phyloP scores from a whole-genome alignment of 2,113 vertebrate genomes.

The Brachirus orientalis region DNA sequence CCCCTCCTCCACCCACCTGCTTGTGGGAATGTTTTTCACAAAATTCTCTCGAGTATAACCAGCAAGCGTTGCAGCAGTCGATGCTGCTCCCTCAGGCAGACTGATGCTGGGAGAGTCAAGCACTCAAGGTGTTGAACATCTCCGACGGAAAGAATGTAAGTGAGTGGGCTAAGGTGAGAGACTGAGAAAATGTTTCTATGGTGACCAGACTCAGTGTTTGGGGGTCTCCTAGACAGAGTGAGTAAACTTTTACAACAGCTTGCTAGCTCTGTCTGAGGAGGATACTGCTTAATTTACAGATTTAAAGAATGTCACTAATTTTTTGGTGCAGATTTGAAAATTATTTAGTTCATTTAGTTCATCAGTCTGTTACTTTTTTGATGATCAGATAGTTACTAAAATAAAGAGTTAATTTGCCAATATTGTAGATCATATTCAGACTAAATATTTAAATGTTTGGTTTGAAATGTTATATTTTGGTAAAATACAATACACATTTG shows the following conservation, averaged over 20 bases:
- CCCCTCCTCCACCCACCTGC: slow-evolving; percentile 21
- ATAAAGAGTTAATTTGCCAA: no score
- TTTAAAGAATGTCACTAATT: no score
- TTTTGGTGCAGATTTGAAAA: no score
- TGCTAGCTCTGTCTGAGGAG: no score
- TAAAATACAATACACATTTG: no score
- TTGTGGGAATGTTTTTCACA: slow-evolving; percentile 41
- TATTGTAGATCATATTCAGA: no score
- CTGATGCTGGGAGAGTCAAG: slow-evolving; percentile 52
- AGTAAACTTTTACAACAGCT: slow-evolving; percentile 34
- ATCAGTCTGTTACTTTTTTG: background rate
- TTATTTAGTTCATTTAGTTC: no score
- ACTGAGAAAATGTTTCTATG: slow-evolving; percentile 74
- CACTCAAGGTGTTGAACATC: slow-evolving; percentile 50
- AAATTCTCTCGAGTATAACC: slow-evolving; percentile 43
- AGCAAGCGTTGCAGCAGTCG: slow-evolving; percentile 32
- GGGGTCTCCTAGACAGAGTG: slow-evolving; percentile 29
- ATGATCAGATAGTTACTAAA: background rate
- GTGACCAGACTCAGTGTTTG: slow-evolving; percentile 55
- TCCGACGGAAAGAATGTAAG: slow-evolving; percentile 46
- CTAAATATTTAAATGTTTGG: no score
- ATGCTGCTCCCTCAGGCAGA: slow-evolving; percentile 51
- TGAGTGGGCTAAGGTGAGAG: slow-evolving; percentile 71
- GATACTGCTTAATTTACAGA: no score
- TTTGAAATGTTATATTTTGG: no score